Evolutionary conservation across 1,140 invertebrate genomes (phyloP), one percentile per base, ranked within the genome.

Genomic region (Caenorhabditis remanei): DNA sequence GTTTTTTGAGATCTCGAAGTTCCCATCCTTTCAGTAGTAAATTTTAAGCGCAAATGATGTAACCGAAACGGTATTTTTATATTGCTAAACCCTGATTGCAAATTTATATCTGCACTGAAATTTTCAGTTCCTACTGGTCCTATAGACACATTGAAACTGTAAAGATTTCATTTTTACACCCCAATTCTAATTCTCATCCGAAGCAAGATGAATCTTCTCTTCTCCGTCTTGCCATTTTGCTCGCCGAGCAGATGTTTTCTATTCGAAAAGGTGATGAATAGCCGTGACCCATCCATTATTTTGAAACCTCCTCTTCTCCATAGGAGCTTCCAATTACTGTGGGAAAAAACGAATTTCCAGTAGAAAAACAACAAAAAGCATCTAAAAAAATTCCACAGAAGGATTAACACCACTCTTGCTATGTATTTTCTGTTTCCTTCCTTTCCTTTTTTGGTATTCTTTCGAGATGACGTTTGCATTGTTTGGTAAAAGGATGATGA

Each of bases 181-280:
- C 40, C 13, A 11, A 8, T 16, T 4, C 41, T 8, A 9, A 32
- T 21, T 41, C 40, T 65, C 21, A 65, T 4, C 8, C 40, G 40
- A 46, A 43, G 7, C 11, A 63, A 21, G 61, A 24, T 13, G 8
- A 8, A 21, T 8, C 1, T 14, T 58, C 13, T 58, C 55, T 58
- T 40, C 19, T 63, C n/a, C 65, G 46, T 19, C 65, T 21, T 71
- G 21, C 11, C 61, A 63, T 63, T 63, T 40, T 32, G 61, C 24
- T 40, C 61, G 24, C 14, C 32, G 65, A 71, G 65, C 65, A 71
- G 65, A 71, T 71, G 65, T 71, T 71, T 43, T 71, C 14, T 14
- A n/a, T 71, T 6, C 65, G 65, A 71, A n/a, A 19, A n/a, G 24
- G 65, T 71, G 65, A 71, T 71, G 65, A 71, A 71, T 71, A 46